Conservation (phyloP, 2,888 invertebrate genomes). For the Hypsopygia costalis region DNA sequence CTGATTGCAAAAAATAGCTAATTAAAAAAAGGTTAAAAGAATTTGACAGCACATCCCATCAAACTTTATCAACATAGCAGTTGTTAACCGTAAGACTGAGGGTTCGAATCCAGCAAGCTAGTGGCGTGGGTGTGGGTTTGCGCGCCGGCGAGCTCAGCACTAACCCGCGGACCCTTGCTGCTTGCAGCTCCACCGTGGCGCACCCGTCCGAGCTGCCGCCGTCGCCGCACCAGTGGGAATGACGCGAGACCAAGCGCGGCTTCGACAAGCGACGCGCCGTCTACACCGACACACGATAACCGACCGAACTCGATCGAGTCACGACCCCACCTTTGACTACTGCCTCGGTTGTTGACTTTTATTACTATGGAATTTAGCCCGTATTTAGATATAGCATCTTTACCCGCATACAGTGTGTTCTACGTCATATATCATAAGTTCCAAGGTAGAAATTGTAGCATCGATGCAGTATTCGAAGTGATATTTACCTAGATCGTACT, state of each 20-base stretch:
- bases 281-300: slow-evolving; percentile 47
- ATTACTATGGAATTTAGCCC: slow-evolving; percentile 8
- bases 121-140: slow-evolving; percentile 45
- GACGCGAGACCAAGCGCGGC: slow-evolving; percentile 79
- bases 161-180: slow-evolving; percentile 22
- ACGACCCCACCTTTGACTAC: slow-evolving; percentile 1
- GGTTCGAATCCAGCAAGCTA: slow-evolving; percentile 20
- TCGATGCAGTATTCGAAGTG: slow-evolving; percentile 4
- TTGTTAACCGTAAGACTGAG: too few species aligned
- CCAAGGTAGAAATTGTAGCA: not conserved
- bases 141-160: slow-evolving; percentile 8
- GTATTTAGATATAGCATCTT: slow-evolving; percentile 7
- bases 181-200: slow-evolving; percentile 96
- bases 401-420: slow-evolving; percentile 8
- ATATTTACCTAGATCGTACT: not conserved
- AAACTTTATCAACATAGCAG: too few species aligned
- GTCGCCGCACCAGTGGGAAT: slow-evolving; percentile 99
- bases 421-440: slow-evolving; percentile 5
- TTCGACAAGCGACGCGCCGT: slow-evolving; percentile 50
- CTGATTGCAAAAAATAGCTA: too few species aligned
- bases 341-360: slow-evolving; percentile 6
- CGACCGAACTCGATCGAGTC: slow-evolving; percentile 10
- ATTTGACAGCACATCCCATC: too few species aligned
- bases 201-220: slow-evolving; percentile 99
- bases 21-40: too few species aligned